A percentile compares a stretch with the other conserved stretches of the same genome.
Conservation (phyloP, 2,113 vertebrate genomes). For the Brachirus orientalis region DNA sequence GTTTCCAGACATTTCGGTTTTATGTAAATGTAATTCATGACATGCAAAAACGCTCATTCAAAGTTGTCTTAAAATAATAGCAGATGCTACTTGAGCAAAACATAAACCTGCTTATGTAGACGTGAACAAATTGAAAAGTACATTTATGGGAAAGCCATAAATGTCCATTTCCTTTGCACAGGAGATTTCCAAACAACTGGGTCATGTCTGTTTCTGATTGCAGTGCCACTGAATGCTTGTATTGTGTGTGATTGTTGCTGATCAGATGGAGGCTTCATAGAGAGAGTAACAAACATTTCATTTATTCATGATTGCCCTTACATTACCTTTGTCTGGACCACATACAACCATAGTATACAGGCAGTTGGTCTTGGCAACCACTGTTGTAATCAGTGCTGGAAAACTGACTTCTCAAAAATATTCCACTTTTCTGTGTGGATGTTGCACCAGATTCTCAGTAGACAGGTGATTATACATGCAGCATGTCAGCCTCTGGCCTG, state of each 20-base stretch:
- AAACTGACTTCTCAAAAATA: conserved; percentile 26
- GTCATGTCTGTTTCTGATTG: conserved; percentile 38
- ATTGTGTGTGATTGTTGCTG: conserved; percentile 48
- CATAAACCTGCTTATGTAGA: conserved; percentile 40
- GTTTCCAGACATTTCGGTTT: conserved; percentile 65
- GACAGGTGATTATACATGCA: conserved; percentile 48
- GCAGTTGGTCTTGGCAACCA: conserved; percentile 3
- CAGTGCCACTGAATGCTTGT: conserved; percentile 18
- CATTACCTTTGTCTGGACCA: conserved; percentile 8
- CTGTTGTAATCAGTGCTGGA: background rate
- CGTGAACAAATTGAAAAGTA: conserved; percentile 43
- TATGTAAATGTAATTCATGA: conserved; percentile 70
- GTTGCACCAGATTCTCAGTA: conserved; percentile 40
- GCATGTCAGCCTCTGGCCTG: conserved; percentile 33
- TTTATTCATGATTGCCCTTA: conserved; percentile 67
- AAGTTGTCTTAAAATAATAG: no score
- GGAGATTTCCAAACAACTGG: conserved; percentile 11
- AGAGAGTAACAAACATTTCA: conserved; percentile 61
- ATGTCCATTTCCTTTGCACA: background rate
- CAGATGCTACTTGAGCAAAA: conserved; percentile 41
- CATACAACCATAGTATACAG: conserved; percentile 17
- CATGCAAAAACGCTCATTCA: conserved; percentile 59
- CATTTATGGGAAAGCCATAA: conserved; percentile 8
- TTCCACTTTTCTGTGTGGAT: conserved; percentile 25
- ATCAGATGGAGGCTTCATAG: conserved; percentile 38